Conservation (phyloP, 2,113 vertebrate species). For the Petroica traversi region DNA sequence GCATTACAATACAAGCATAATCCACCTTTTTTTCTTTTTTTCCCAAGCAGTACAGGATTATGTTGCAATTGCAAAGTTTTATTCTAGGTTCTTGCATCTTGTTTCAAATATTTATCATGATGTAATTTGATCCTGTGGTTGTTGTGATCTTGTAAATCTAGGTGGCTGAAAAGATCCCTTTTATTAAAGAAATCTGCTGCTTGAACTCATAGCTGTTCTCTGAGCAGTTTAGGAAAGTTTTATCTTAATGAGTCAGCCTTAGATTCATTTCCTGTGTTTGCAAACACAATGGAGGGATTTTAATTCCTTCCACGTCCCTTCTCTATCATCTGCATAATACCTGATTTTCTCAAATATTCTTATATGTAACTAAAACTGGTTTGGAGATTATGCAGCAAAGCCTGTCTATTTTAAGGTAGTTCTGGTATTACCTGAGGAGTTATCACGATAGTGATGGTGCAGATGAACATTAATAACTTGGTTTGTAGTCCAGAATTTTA, state of each 20-base stretch:
- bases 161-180: not conserved
- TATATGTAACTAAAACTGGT: not conserved
- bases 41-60: not conserved
- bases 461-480: not conserved
- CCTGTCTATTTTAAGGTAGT: not conserved
- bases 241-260: constrained; percentile 41
- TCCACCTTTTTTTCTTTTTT: not conserved
- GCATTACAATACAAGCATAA: not conserved
- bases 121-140: not conserved
- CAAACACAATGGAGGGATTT: constrained; percentile 4
- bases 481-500: not conserved
- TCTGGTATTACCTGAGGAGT: not conserved
- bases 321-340: not conserved
- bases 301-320: constrained; percentile 44
- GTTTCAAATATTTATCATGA: not conserved
- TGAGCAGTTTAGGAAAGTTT: not conserved
- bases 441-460: not conserved
- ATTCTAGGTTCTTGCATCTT: not conserved
- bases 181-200: not conserved
- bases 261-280: constrained; percentile 51
- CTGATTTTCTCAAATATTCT: not conserved
- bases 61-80: not conserved
- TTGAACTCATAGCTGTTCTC: not conserved
- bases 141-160: not conserved
- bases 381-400: not conserved